phyloP scores from a whole-genome alignment of 2,888 invertebrate species.

The Hypomecis atomaria region DNA sequence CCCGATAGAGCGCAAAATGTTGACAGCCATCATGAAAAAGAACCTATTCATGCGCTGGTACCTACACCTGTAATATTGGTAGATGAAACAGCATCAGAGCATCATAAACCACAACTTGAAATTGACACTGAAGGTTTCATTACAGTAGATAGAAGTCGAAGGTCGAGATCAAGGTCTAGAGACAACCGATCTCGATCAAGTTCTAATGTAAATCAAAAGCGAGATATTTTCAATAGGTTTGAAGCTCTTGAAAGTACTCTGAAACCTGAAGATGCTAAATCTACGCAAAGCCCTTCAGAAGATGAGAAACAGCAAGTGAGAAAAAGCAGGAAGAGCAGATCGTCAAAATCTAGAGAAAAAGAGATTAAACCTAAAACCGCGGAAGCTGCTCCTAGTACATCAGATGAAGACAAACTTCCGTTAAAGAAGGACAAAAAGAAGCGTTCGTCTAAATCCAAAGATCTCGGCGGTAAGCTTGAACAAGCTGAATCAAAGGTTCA shows the following conservation, averaged over 20 bases:
- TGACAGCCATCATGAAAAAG: conserved; percentile 44
- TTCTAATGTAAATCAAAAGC: conserved; percentile 52
- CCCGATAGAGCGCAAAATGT: conserved; percentile 62
- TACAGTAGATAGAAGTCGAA: conserved; percentile 74
- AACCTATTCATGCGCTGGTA: conserved; percentile 33
- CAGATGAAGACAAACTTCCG: conserved; percentile 62
- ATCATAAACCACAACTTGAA: conserved; percentile 57
- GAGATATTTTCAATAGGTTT: conserved; percentile 65
- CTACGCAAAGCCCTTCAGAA: conserved; percentile 48
- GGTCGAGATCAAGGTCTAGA: conserved; percentile 83
- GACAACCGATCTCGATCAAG: conserved; percentile 65
- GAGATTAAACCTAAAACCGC: conserved; percentile 57
- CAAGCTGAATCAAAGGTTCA: conserved; percentile 31
- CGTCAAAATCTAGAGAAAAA: conserved; percentile 74
- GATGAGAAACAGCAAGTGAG: conserved; percentile 52
- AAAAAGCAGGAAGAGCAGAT: conserved; percentile 62
- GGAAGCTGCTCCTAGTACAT: conserved; percentile 50
- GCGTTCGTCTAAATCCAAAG: conserved; percentile 62
- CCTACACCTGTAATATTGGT: conserved; percentile 62
- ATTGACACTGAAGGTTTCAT: conserved; percentile 79
- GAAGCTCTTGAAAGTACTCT: conserved; percentile 62
- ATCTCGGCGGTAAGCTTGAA: conserved; percentile 47
- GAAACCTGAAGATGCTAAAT: conserved; percentile 56
- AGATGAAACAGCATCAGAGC: conserved; percentile 62
- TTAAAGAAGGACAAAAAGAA: conserved; percentile 71